Conservation (phyloP, 2,797 vertebrate genomes). For the Clamator glandarius region DNA sequence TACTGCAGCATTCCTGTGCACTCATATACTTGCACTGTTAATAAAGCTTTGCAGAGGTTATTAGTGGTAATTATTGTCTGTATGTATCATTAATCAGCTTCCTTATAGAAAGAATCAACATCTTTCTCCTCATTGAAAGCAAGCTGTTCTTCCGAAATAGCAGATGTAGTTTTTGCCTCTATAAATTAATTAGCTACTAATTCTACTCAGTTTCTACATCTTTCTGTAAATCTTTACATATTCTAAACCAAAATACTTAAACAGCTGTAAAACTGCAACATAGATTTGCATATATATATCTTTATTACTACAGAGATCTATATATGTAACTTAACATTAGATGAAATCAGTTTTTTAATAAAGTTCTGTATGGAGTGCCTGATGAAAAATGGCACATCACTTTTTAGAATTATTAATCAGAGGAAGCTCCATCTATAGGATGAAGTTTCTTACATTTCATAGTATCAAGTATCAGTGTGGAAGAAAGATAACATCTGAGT, state of each 20-base stretch:
- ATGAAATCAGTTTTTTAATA: background rate
- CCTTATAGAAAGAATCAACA: background rate
- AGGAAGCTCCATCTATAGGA: background rate
- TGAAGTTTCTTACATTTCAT: background rate
- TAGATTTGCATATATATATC: background rate
- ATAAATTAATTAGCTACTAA: background rate
- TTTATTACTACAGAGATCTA: background rate
- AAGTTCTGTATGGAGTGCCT: background rate
- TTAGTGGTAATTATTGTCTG: background rate
- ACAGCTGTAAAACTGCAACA: background rate
- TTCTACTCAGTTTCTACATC: background rate
- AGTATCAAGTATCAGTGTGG: background rate
- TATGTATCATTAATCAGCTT: background rate
- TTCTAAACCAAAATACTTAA: background rate
- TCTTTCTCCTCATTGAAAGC: background rate
- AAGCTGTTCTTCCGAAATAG: background rate
- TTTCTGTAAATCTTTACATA: background rate
- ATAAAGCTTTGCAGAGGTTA: background rate
- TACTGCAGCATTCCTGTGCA: background rate
- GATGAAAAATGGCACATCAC: background rate
- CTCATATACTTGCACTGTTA: background rate
- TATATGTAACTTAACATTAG: background rate
- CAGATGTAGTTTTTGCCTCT: background rate
- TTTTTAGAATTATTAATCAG: background rate
- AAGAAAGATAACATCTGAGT: background rate